A percentile compares a stretch with the other conserved stretches of the same genome.
Conservation (phyloP, 1,140 invertebrate genomes). For the Atopsyche davidsoni region DNA sequence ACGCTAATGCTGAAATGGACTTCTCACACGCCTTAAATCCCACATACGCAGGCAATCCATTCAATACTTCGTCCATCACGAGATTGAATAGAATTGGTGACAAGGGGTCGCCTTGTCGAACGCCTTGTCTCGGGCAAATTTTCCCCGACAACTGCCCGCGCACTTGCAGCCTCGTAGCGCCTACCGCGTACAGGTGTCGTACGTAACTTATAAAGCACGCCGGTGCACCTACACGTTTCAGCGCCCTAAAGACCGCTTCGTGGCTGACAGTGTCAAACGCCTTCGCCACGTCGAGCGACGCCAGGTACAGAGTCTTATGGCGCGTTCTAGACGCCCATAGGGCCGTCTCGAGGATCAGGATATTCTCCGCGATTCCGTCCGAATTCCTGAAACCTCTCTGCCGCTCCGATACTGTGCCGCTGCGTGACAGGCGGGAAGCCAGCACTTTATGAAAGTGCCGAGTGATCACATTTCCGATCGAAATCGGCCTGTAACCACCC, state of each 20-base stretch:
- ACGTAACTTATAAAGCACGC: too few species aligned
- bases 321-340: conserved; percentile 32
- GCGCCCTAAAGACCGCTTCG: too few species aligned
- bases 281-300: conserved; percentile 34
- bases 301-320: too few species aligned
- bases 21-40: conserved; percentile 31
- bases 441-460: too few species aligned
- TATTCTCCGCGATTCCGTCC: conserved; percentile 34
- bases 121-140: conserved; percentile 39
- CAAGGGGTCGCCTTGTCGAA: conserved; percentile 48
- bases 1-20: conserved; percentile 41
- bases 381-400: conserved; percentile 31
- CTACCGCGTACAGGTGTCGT: too few species aligned
- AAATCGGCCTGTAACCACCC: conserved; percentile 36
- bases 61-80: conserved; percentile 38
- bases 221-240: too few species aligned
- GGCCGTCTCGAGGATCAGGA: conserved; percentile 33
- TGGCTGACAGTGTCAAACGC: too few species aligned
- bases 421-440: too few species aligned
- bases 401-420: conserved; percentile 38
- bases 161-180: too few species aligned
- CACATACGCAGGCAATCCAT: conserved; percentile 25
- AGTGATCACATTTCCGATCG: too few species aligned
- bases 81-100: conserved; percentile 46
- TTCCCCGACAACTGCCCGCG: too few species aligned